Evolutionary conservation across 2,113 vertebrate genomes (phyloP).

Genomic region (Tinamus guttatus): DNA sequence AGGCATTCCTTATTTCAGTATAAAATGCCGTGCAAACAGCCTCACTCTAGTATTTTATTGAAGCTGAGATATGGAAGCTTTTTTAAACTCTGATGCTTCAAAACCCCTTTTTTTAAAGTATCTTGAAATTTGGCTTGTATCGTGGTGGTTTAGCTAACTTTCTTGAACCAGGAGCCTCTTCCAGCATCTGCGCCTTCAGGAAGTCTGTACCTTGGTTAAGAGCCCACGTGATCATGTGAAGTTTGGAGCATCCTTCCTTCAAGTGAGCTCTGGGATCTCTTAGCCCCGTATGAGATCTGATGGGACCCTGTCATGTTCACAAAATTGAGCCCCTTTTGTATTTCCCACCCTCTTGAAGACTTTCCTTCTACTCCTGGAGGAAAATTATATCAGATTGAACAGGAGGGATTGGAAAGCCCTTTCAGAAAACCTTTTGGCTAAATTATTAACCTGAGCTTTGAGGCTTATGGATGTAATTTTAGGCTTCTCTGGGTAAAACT

Average conservation of each 20-base stretch:
- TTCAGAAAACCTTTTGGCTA: not conserved
- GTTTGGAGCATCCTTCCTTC: not conserved
- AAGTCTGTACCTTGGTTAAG: not conserved
- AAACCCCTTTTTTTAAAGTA: not conserved
- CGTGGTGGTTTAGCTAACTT: not conserved
- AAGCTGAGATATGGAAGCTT: not conserved
- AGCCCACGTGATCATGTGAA: not conserved
- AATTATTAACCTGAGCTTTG: not conserved
- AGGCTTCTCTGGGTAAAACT: not conserved
- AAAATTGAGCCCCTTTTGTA: not conserved
- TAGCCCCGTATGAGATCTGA: not conserved
- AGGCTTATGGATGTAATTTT: not conserved
- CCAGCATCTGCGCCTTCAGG: not conserved
- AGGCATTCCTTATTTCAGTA: not conserved
- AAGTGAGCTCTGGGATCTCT: not conserved
- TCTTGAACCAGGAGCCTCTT: not conserved
- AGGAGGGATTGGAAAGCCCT: not conserved
- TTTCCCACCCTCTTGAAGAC: not conserved
- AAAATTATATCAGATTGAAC: accelerated
- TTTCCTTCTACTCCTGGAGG: not conserved
- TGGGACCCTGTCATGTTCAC: accelerated
- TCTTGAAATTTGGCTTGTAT: not conserved
- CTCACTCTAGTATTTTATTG: not conserved
- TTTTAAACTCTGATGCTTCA: not conserved
- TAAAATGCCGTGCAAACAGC: not conserved